Evolutionary conservation across 2,797 vertebrate species (phyloP).

Genomic region (Microchirus variegatus): DNA sequence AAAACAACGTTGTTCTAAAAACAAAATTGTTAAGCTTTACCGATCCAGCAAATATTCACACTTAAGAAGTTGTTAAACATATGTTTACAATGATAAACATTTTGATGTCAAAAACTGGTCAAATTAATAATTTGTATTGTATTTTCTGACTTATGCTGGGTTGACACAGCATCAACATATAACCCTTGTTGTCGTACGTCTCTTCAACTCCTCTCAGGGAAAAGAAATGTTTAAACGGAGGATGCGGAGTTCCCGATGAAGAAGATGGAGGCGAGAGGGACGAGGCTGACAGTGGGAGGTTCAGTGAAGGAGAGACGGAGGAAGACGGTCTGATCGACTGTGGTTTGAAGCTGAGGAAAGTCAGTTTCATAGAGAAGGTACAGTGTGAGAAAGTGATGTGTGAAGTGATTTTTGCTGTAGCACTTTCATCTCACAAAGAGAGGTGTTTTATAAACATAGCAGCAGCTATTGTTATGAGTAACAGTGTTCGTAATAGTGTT

Average conservation of each 20-base stretch:
- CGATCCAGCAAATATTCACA: no score
- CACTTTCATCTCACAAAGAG: background rate
- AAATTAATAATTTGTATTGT: no score
- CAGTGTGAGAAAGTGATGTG: background rate
- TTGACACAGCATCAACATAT: slow-evolving; percentile 17
- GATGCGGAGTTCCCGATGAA: slow-evolving; percentile 91
- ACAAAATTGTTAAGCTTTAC: no score
- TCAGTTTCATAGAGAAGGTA: slow-evolving; percentile 94
- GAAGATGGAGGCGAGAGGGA: slow-evolving; percentile 88
- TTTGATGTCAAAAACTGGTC: no score
- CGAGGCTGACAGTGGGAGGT: slow-evolving; percentile 79
- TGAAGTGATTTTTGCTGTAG: no score
- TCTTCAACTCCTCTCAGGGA: slow-evolving; percentile 65
- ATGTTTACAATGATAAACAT: no score
- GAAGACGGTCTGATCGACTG: slow-evolving; percentile 90
- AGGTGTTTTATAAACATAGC: background rate
- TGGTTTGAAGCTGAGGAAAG: slow-evolving; percentile 92
- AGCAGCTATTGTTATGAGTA: background rate
- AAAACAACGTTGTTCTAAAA: no score
- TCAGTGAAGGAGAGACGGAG: slow-evolving; percentile 87
- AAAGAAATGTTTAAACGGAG: slow-evolving; percentile 92
- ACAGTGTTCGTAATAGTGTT: no score
- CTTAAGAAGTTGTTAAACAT: no score
- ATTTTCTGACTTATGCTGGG: slow-evolving; percentile 11
- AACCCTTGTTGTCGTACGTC: background rate